Percentiles rank a stretch among this genome's conserved stretches.
Evolutionary conservation across 2,888 invertebrate species (phyloP).

Genomic region (Phaedon cochleariae): DNA sequence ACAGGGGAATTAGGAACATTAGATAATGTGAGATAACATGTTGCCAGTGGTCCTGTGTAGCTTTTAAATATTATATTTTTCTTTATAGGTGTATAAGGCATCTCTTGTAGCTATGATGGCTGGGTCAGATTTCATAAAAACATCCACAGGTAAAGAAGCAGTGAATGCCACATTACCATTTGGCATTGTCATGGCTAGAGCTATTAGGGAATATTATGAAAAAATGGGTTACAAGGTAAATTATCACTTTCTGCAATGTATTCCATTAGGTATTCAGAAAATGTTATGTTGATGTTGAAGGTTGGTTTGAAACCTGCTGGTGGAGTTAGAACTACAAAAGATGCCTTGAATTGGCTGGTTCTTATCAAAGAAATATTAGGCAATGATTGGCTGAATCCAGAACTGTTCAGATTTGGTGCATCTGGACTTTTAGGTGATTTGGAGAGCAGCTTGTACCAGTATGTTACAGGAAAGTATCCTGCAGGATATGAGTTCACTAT

Average conservation of each 20-base stretch:
- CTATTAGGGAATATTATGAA: conserved; percentile 81
- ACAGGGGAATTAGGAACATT: conserved; percentile 90
- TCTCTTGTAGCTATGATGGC: conserved; percentile 94
- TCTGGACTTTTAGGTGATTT: conserved; percentile 88
- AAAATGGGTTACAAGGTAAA: conserved; percentile 75
- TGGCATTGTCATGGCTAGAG: conserved; percentile 93
- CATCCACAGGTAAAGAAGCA: conserved; percentile 95
- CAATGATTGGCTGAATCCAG: conserved; percentile 81
- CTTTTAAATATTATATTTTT: too few species aligned
- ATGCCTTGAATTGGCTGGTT: conserved; percentile 87
- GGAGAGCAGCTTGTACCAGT: conserved; percentile 65
- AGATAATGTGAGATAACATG: conserved; percentile 70
- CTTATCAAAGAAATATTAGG: conserved; percentile 88
- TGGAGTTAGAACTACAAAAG: conserved; percentile 85
- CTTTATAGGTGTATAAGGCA: conserved; percentile 81
- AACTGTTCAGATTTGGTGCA: conserved; percentile 93
- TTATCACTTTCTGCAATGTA: too few species aligned
- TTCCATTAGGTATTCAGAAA: not conserved
- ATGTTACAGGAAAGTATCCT: conserved; percentile 56
- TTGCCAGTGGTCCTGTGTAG: not conserved
- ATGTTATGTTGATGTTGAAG: conserved; percentile 53
- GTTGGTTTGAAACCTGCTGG: conserved; percentile 99
- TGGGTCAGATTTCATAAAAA: conserved; percentile 98
- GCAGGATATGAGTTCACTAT: conserved; percentile 56
- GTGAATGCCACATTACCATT: conserved; percentile 93